A percentile compares a stretch with the other conserved stretches of the same genome.
Evolutionary conservation across 2,888 invertebrate species (phyloP).

Genomic region (Antitype chi): DNA sequence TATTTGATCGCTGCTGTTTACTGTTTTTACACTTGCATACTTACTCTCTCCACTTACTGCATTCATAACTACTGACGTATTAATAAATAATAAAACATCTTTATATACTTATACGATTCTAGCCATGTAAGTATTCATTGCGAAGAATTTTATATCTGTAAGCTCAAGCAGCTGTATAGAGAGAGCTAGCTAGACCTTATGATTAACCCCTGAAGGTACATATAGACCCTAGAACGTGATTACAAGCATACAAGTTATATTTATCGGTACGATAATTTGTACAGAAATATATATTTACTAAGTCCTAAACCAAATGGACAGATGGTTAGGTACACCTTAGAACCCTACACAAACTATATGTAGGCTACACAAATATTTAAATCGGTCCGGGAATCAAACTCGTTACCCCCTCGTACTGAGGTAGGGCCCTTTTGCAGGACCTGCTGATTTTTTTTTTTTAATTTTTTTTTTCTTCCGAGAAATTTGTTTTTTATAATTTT

Average conservation of each 20-base stretch:
- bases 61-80: background rate
- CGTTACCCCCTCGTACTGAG: too few species aligned
- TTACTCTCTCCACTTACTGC: background rate
- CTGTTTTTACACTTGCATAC: background rate
- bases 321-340: background rate
- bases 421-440: too few species aligned
- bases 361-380: background rate
- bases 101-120: background rate
- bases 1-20: too few species aligned
- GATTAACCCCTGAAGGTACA: slow-evolving; percentile 1
- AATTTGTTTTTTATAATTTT: too few species aligned
- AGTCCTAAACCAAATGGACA: too few species aligned
- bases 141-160: background rate
- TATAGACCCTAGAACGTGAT: background rate
- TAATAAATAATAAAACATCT: background rate
- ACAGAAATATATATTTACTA: background rate
- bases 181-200: slow-evolving; percentile 5
- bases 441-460: too few species aligned
- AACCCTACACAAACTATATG: background rate
- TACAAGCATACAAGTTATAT: background rate
- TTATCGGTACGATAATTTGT: background rate
- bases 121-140: background rate
- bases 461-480: too few species aligned
- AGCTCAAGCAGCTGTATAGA: background rate
- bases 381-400: background rate